phyloP scores from a whole-genome alignment of 2,113 vertebrate species.

The Donacobius atricapilla region DNA sequence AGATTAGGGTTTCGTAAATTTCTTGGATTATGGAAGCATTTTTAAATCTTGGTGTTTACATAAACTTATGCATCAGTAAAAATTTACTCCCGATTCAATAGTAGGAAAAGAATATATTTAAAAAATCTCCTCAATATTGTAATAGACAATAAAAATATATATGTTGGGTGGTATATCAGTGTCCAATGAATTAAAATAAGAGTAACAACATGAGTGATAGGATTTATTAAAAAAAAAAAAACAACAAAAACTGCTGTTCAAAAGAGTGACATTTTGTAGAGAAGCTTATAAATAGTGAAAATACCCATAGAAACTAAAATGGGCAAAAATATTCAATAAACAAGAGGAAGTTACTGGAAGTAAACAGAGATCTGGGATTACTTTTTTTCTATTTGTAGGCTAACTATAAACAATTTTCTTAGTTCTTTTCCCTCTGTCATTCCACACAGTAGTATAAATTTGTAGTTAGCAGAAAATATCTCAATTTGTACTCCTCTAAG shows the following conservation, averaged over 20 bases:
- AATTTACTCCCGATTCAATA: not conserved
- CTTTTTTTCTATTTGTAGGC: not conserved
- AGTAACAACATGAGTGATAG: not conserved
- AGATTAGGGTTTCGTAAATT: not conserved
- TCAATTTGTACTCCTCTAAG: not conserved
- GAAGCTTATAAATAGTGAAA: not conserved
- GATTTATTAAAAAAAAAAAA: too few species aligned
- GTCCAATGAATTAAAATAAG: not conserved
- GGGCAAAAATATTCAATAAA: not conserved
- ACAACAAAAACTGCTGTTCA: too few species aligned
- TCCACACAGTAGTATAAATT: not conserved
- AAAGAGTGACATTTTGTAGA: not conserved
- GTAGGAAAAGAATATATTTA: not conserved
- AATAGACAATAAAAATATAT: not conserved
- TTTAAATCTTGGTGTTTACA: not conserved
- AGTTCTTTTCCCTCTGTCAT: not conserved
- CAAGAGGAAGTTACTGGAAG: not conserved
- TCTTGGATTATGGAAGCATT: not conserved
- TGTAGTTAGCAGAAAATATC: not conserved
- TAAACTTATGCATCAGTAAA: not conserved
- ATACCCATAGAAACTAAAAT: not conserved
- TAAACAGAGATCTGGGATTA: not conserved
- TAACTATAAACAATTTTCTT: not conserved
- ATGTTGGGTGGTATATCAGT: not conserved
- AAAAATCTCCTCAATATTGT: not conserved